These are phyloP conservation scores for Solea senegalensis DNA, from an alignment of 2,113 vertebrate genomes.

Conservation along the genomic window DNA sequence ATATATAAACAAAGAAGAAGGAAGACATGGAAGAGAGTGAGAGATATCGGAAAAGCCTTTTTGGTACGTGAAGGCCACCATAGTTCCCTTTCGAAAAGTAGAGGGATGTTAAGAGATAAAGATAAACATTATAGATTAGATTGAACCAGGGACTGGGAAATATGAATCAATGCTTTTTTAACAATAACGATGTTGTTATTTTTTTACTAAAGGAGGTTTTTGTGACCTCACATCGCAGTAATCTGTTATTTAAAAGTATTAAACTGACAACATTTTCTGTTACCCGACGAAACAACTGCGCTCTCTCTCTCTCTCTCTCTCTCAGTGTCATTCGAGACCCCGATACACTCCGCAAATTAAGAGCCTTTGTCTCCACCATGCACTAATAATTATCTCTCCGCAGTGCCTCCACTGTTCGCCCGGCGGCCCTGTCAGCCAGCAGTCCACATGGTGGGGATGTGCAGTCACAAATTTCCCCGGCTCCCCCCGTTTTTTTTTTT, in stretches of 20 bases:
- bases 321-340: too few relatives aligned
- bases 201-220: too few relatives aligned
- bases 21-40: too few relatives aligned
- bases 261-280: too few relatives aligned
- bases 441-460: constrained; percentile 86
- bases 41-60: too few relatives aligned
- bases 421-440: constrained; percentile 29
- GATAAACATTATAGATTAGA: background rate
- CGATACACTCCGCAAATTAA: too few relatives aligned
- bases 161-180: background rate
- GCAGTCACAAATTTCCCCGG: constrained; percentile 73
- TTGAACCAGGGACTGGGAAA: background rate
- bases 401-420: background rate
- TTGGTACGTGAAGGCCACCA: too few relatives aligned
- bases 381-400: background rate
- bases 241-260: background rate
- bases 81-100: too few relatives aligned
- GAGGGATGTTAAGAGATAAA: too few relatives aligned
- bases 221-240: background rate
- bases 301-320: too few relatives aligned
- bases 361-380: background rate
- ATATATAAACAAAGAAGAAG: too few relatives aligned
- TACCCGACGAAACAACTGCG: too few relatives aligned
- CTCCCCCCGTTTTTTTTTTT: constrained; percentile 12
- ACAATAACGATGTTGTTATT: background rate